These are phyloP conservation scores for Barnardius zonarius DNA, from an alignment of 2,113 vertebrate species.

Conservation along the genomic window DNA sequence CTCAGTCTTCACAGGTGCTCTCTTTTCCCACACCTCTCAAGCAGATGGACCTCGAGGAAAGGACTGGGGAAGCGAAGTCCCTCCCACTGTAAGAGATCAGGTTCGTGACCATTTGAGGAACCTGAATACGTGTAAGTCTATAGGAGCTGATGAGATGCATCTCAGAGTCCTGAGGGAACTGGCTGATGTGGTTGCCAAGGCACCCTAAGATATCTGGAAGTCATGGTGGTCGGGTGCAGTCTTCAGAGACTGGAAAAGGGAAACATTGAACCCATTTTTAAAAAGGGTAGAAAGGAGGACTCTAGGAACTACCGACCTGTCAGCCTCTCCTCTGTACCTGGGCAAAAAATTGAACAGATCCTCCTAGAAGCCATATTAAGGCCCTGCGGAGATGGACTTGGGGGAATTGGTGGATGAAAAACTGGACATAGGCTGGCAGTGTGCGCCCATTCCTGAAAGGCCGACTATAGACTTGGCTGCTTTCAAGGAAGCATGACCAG, in stretches of 20 bases:
- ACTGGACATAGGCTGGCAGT: fast-evolving
- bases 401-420: background rate
- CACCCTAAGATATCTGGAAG: background rate
- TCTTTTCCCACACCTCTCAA: background rate
- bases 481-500: background rate
- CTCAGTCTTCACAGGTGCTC: background rate
- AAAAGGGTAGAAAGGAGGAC: background rate
- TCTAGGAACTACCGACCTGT: background rate
- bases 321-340: background rate
- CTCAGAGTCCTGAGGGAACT: background rate
- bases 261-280: background rate
- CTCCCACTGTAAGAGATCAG: background rate
- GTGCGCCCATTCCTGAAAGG: fast-evolving
- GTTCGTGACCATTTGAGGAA: background rate
- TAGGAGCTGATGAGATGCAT: background rate
- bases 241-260: background rate
- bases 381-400: background rate
- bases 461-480: background rate
- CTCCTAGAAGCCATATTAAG: background rate
- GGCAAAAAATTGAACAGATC: background rate
- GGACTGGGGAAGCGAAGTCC: background rate
- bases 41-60: background rate
- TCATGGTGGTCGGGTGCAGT: background rate
- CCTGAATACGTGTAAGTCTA: background rate
- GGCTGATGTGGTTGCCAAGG: background rate